Evolutionary conservation across 2,888 invertebrate genomes (phyloP), one percentile per base, ranked within the genome.

Genomic region (Ischnus inquisitorius): DNA sequence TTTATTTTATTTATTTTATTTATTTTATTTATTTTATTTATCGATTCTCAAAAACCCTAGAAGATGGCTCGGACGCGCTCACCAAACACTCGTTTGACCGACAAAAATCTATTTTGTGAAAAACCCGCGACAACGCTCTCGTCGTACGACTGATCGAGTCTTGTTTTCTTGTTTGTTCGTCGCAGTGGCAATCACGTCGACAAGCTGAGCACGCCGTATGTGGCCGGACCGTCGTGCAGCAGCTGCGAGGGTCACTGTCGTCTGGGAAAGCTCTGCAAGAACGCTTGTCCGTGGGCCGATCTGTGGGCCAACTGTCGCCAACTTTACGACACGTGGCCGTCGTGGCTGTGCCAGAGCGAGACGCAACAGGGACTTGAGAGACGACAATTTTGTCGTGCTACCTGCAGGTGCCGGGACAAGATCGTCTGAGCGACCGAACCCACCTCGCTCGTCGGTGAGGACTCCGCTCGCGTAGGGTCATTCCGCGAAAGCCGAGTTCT

Each of bases 291-390:
- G 48, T 95, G 95, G 84, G 95, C 95, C 54, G 97, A 97, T 92
- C 93, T 95, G 48, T 97, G 96, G 95, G 95, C 96, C 74, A 97
- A 97, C 93, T 97, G 97, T 92, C 94, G 93, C 22, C 95, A 96
- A 75, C 94, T 97, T 28, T 93, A 95, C 85, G 90, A 94, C 82
- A 94, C 94, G 64, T 95, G 95, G 94, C 95, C 94, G 64, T 93
- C 93, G 48, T 96, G 96, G 96, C 92, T 96, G 8, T 96, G 96
- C 90, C 93, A 94, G 67, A 94, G 94, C 68, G 92, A 93, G 62
- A 95, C 95, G 4, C 91, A 93, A 16, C 94, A 95, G 84, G 96
- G 96, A 46, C 94, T 95, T 5, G 94, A 95, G 69, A 92, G 95
- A 78, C 91, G 94, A 65, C 93, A 93, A 83, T 94, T 94, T 88